Evolutionary conservation across 2,113 vertebrate genomes (phyloP), one percentile per base, ranked within the genome.

Genomic region (Aepyceros melampus): DNA sequence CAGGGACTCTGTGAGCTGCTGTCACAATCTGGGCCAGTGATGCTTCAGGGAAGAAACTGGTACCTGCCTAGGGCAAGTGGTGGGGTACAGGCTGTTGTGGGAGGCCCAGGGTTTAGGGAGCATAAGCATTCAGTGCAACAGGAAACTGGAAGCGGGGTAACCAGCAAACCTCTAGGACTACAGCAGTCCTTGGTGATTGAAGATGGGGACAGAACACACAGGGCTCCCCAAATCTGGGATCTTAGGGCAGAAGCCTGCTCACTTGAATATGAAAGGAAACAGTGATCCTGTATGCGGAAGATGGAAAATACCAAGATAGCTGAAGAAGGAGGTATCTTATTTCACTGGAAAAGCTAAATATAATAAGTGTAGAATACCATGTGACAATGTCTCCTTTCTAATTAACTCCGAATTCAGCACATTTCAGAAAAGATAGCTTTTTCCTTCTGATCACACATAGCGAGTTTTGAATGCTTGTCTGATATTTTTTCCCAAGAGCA

Each of bases 371-470:
- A 88, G 74, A 89, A 64, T 27, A 89, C 40, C 87, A 71, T 6
- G 36, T 8, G 51, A 62, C 29, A 78, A 29, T 21, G 13, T 40
- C 56, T 64, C 58, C 27, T 51, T 92, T 97, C 91, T 92, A 93
- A 92, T 78, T 95, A 89, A 89, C 83, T 81, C 33, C 6, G 31
- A 76, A 93, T 92, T 92, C 51, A 81, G 56, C 36, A 85, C 29
- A 92, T n/a, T 93, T 90, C 87, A 81, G 64, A 96, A 89, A 96
- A 84, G 31, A 86, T 5, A 93, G n/a, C 49, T 29, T 92, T 93
- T 79, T 51, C 74, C 56, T 97, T 55, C 82, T 56, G 29, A 76
- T 92, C 36, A 79, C 25, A 83, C 40, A 14, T 27, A 62, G 8
- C 16, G 51, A 64, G 25, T 33, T 86, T 98, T 95, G 84, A 87